Evolutionary conservation across 2,888 invertebrate species (phyloP).

Genomic region (Hypsopygia costalis): DNA sequence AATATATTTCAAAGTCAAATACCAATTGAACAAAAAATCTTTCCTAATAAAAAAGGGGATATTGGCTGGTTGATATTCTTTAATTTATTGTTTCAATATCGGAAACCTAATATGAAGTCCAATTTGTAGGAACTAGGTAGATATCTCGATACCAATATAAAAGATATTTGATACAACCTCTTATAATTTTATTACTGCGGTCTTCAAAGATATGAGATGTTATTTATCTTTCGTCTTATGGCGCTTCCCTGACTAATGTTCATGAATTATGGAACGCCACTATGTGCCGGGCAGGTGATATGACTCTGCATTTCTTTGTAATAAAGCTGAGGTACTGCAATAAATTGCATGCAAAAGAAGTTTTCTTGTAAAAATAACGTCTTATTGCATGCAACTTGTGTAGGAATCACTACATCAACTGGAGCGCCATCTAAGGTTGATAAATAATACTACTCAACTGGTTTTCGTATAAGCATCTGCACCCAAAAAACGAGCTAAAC

Average conservation of each 20-base stretch:
- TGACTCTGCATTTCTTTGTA: constrained; percentile 1
- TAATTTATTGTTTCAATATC: constrained; percentile 16
- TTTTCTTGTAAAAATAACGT: no score
- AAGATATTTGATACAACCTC: constrained; percentile 25
- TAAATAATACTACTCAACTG: no score
- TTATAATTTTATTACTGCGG: constrained; percentile 30
- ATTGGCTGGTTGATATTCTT: not conserved
- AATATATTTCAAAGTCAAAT: no score
- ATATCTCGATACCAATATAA: constrained; percentile 20
- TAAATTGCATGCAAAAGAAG: not conserved
- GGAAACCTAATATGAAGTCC: constrained; percentile 19
- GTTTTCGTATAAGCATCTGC: no score
- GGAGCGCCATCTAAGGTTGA: no score
- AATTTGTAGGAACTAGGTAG: constrained; percentile 16
- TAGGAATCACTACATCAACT: no score
- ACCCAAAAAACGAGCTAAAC: no score
- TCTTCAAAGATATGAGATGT: constrained; percentile 16
- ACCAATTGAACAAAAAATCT: no score
- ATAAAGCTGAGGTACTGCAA: not conserved
- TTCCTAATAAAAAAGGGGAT: no score
- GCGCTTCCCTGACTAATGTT: constrained; percentile 19
- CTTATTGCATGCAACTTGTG: no score
- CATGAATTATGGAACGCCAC: constrained; percentile 27
- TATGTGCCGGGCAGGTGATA: constrained; percentile 16
- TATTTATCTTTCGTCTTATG: constrained; percentile 40